Percentiles rank a stretch among this genome's conserved stretches.
Conservation (phyloP, 2,888 invertebrate genomes). For the Agriopis leucophaearia region DNA sequence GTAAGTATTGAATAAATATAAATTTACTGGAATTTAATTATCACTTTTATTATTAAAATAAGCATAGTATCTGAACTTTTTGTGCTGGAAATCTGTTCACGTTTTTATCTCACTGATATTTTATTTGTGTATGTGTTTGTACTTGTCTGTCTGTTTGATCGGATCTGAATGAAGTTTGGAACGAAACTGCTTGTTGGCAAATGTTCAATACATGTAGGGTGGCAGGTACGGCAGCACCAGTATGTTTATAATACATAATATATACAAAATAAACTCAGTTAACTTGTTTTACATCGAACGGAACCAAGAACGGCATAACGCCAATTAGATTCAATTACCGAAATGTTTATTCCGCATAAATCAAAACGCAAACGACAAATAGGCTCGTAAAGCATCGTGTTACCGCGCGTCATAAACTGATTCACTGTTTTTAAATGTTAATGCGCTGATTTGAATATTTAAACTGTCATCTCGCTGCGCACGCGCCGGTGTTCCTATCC, state of each 20-base stretch:
- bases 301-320: conserved; percentile 47
- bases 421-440: conserved; percentile 65
- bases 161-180: too few relatives aligned
- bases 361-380: conserved; percentile 54
- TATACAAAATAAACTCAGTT: neutral
- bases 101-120: too few relatives aligned
- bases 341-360: conserved; percentile 54
- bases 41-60: too few relatives aligned
- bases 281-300: conserved; percentile 14
- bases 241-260: neutral
- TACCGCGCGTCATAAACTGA: conserved; percentile 58
- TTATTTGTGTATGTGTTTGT: too few relatives aligned
- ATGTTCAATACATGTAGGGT: neutral
- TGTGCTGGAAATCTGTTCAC: too few relatives aligned
- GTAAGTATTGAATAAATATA: too few relatives aligned
- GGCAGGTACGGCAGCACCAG: neutral
- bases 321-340: conserved; percentile 49
- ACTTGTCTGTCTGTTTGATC: too few relatives aligned
- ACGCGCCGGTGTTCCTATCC: conserved; percentile 64
- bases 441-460: conserved; percentile 60
- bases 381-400: conserved; percentile 53
- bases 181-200: too few relatives aligned
- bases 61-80: too few relatives aligned
- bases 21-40: too few relatives aligned
- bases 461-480: conserved; percentile 60